phyloP scores from a whole-genome alignment of 1,140 invertebrate genomes.

The Meloidogyne exigua region DNA sequence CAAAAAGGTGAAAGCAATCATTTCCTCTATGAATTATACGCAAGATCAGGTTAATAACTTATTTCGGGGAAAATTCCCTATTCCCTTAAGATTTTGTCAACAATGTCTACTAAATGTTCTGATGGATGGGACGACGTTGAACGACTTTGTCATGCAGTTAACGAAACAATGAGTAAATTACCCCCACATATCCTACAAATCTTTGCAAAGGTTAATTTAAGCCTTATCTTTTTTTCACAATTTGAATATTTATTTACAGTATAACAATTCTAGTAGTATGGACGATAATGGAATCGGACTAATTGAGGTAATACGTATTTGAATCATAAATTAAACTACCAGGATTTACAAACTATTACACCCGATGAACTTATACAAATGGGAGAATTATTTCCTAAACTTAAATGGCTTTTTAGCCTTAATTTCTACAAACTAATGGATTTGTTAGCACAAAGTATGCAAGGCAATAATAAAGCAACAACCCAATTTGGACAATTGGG shows the following conservation, averaged over 20 bases:
- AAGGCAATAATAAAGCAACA: neutral
- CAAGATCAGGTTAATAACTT: neutral
- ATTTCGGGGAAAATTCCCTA: neutral
- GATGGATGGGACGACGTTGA: neutral
- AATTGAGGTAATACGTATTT: neutral
- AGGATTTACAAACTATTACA: neutral
- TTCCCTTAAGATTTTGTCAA: neutral
- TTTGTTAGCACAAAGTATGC: neutral
- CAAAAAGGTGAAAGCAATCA: neutral
- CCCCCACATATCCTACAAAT: conserved; percentile 16
- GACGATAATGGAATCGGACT: neutral
- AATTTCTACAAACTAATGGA: neutral
- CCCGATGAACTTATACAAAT: conserved; percentile 1
- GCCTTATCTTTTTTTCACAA: neutral
- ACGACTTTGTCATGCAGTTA: conserved; percentile 9
- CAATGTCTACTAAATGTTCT: neutral
- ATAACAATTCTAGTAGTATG: neutral
- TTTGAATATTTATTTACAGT: neutral
- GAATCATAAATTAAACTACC: too few species aligned
- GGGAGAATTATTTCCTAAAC: neutral
- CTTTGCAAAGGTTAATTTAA: neutral
- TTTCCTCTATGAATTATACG: neutral
- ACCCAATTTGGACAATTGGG: neutral
- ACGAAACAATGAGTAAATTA: conserved; percentile 21
- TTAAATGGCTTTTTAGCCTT: neutral